Conservation (phyloP, 1,140 invertebrate species). For the Steinernema feltiae region DNA sequence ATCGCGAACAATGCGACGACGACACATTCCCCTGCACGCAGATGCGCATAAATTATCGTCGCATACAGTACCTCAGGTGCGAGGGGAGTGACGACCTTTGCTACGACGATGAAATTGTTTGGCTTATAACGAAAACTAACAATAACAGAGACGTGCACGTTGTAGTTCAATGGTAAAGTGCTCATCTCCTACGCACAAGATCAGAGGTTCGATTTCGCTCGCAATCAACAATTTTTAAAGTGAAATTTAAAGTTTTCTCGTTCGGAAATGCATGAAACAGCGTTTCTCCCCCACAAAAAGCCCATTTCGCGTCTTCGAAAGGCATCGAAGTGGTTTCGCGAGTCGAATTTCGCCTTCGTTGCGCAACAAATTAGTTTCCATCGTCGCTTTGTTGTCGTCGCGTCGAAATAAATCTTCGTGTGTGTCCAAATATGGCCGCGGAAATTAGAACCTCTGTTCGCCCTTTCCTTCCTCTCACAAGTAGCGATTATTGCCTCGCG, state of each 20-base stretch:
- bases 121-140: too few species aligned
- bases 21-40: too few species aligned
- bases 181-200: too few species aligned
- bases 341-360: slow-evolving; percentile 1
- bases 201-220: too few species aligned
- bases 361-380: slow-evolving; percentile 15
- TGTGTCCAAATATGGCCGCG: slow-evolving; percentile 1
- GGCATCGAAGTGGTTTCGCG: background rate
- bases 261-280: too few species aligned
- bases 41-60: background rate
- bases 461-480: background rate
- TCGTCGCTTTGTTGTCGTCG: slow-evolving; percentile 5
- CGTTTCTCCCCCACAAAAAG: too few species aligned
- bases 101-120: background rate
- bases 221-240: too few species aligned
- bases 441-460: background rate
- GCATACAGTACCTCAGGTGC: background rate
- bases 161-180: too few species aligned
- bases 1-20: background rate
- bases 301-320: too few species aligned
- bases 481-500: background rate
- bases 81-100: background rate
- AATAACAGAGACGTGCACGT: too few species aligned
- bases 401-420: background rate
- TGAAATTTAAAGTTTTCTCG: too few species aligned